A percentile compares a stretch with the other conserved stretches of the same genome.
These are phyloP conservation scores for Pogoniulus pusillus DNA, from an alignment of 2,797 vertebrate genomes.

Conservation along the genomic window DNA sequence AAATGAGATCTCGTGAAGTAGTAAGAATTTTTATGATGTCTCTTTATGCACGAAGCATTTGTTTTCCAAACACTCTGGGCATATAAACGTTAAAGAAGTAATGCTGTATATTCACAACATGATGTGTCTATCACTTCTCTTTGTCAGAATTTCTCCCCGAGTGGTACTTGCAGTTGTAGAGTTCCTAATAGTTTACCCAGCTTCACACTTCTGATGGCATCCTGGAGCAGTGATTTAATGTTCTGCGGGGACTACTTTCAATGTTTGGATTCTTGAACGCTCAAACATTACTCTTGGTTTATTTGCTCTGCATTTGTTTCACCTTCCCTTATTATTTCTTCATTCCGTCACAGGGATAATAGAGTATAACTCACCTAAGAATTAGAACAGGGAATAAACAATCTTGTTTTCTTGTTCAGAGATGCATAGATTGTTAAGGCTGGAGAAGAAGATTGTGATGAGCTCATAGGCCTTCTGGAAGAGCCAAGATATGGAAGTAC, in stretches of 20 bases:
- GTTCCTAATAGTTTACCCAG: slow-evolving; percentile 42
- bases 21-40: slow-evolving; percentile 58
- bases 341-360: neutral
- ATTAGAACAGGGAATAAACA: neutral
- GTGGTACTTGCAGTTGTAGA: slow-evolving; percentile 41
- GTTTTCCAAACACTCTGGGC: slow-evolving; percentile 60
- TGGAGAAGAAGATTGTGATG: neutral
- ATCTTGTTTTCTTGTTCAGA: neutral
- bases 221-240: slow-evolving; percentile 41
- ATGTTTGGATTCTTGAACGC: neutral
- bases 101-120: slow-evolving; percentile 54
- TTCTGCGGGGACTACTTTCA: slow-evolving; percentile 2
- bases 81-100: slow-evolving; percentile 70
- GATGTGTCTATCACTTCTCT: slow-evolving; percentile 53
- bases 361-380: neutral
- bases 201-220: slow-evolving; percentile 20
- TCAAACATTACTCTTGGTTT: slow-evolving; percentile 27
- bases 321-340: slow-evolving; percentile 22
- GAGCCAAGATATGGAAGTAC: neutral
- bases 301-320: slow-evolving; percentile 41
- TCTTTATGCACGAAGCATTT: slow-evolving; percentile 68
- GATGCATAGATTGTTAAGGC: neutral
- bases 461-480: neutral
- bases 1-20: slow-evolving; percentile 56
- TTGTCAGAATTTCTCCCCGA: slow-evolving; percentile 61